A percentile compares a stretch with the other conserved stretches of the same genome.
phyloP scores from a whole-genome alignment of 2,888 invertebrate genomes.

The Leucophora obtusa region DNA sequence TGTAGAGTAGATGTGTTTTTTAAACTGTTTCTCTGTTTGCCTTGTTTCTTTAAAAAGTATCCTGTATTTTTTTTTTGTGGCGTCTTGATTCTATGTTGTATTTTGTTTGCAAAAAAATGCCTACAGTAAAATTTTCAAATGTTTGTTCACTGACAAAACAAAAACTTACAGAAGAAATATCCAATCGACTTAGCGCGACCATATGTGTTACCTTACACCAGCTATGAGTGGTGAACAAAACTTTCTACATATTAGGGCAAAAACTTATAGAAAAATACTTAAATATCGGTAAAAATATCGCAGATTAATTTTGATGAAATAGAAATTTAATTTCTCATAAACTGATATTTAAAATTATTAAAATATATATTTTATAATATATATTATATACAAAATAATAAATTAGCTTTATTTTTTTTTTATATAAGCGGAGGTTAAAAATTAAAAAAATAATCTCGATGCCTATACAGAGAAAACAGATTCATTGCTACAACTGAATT shows the following conservation, averaged over 20 bases:
- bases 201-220: not conserved
- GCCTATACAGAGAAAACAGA: no score
- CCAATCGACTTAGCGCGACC: not conserved
- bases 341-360: not conserved
- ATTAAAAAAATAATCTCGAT: no score
- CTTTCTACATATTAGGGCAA: not conserved
- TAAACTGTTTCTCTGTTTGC: not conserved
- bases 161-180: not conserved
- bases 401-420: no score
- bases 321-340: no score
- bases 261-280: no score
- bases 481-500: no score
- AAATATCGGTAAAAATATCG: no score
- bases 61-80: not conserved
- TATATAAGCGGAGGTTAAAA: no score
- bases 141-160: not conserved
- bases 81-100: slow-evolving; percentile 12
- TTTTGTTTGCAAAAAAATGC: slow-evolving; percentile 8
- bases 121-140: slow-evolving; percentile 8
- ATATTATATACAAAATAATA: no score
- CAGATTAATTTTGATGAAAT: no score
- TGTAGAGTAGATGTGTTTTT: not conserved
- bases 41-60: not conserved
- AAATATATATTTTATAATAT: no score
- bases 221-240: no score